Evolutionary conservation across 2,797 vertebrate species (phyloP).

Genomic region (Xiphorhynchus erythropygius): DNA sequence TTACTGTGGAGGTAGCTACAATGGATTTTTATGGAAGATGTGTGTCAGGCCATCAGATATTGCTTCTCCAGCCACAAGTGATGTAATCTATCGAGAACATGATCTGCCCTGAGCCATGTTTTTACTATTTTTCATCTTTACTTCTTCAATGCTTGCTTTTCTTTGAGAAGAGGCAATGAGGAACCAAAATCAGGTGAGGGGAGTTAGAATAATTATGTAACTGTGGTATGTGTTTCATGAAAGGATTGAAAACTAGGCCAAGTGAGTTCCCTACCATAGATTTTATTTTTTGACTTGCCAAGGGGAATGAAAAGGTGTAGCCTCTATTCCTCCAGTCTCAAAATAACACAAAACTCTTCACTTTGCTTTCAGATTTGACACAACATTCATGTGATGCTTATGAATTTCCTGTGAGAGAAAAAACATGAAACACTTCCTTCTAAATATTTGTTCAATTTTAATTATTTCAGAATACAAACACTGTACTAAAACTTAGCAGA

Average conservation of each 20-base stretch:
- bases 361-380: not conserved
- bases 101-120: not conserved
- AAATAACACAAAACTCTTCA: not conserved
- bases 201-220: not conserved
- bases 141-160: not conserved
- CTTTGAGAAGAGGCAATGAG: not conserved
- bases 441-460: not conserved
- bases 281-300: not conserved
- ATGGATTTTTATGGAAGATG: not conserved
- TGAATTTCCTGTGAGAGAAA: not conserved
- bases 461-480: not conserved
- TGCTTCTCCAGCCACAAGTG: not conserved
- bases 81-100: not conserved
- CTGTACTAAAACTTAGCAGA: not conserved
- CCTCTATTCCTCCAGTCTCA: not conserved
- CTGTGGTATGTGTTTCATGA: not conserved
- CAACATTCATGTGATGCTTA: not conserved
- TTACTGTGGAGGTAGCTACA: not conserved
- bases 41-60: not conserved
- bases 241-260: not conserved
- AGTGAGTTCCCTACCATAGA: not conserved
- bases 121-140: not conserved
- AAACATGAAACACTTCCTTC: not conserved
- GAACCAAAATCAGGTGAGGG: not conserved
- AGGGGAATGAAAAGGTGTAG: not conserved